These are phyloP conservation scores for Rhabdophis nuchalis DNA, from an alignment of 2,797 vertebrate species.

Conservation along the genomic window DNA sequence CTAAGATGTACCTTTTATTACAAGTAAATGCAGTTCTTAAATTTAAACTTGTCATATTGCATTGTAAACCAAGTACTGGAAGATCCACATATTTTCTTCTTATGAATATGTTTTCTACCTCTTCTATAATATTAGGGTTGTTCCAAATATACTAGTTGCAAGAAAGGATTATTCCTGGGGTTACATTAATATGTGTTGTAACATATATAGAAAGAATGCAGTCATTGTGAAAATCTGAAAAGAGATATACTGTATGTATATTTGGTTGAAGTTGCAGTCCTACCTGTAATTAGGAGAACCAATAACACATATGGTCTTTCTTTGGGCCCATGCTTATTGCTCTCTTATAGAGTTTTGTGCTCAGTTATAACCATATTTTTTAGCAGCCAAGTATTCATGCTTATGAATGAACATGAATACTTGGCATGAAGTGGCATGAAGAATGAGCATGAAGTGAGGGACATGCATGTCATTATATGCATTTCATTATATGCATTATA, in stretches of 20 bases:
- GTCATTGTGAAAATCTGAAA: not conserved
- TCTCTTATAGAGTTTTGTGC: not conserved
- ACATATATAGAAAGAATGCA: not conserved
- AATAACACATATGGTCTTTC: not conserved
- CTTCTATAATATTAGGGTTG: not conserved
- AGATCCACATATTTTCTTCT: not conserved
- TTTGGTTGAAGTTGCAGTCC: not conserved
- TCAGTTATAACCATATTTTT: not conserved
- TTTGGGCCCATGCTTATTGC: not conserved
- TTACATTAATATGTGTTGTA: not conserved
- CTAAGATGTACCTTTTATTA: not conserved
- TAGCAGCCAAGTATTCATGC: not conserved
- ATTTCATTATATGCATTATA: too few species aligned
- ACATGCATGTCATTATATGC: too few species aligned
- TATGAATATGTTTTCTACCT: not conserved
- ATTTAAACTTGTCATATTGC: not conserved
- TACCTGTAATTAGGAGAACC: not conserved
- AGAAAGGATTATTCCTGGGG: not conserved
- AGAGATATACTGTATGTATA: not conserved
- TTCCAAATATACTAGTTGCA: not conserved
- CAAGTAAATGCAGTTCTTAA: not conserved
- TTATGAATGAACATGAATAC: too few species aligned
- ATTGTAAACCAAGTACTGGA: not conserved
- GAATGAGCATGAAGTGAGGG: too few species aligned
- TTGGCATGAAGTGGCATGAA: too few species aligned